Conservation (phyloP, 2,888 invertebrate species). For the Nymphalis polychloros region DNA sequence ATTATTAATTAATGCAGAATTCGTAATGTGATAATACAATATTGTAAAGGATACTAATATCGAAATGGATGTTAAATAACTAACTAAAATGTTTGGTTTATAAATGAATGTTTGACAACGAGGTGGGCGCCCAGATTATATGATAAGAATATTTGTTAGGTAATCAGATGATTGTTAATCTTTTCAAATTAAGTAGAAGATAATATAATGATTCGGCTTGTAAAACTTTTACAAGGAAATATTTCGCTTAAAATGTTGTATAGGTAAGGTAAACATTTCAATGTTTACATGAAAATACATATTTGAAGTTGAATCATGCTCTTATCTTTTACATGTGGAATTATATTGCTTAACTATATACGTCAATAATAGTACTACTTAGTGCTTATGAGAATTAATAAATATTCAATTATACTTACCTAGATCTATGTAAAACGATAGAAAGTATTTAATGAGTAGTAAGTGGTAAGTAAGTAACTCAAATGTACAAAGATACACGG, state of each 20-base stretch:
- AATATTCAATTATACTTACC: too few species aligned
- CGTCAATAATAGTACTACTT: too few species aligned
- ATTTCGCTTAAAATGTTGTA: neutral
- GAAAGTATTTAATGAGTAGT: too few species aligned
- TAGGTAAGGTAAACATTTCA: neutral
- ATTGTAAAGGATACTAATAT: neutral
- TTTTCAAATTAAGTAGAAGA: neutral
- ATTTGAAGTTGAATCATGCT: neutral
- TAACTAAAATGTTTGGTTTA: neutral
- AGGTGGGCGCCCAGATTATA: neutral
- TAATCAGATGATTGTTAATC: conserved; percentile 1
- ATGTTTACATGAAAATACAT: neutral
- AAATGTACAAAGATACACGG: too few species aligned
- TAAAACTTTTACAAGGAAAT: neutral
- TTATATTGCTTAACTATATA: too few species aligned
- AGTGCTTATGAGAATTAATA: too few species aligned
- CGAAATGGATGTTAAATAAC: neutral
- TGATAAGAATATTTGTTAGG: neutral
- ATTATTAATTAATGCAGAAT: neutral
- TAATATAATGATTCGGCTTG: neutral
- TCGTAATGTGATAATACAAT: neutral
- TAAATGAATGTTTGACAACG: neutral
- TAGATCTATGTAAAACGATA: too few species aligned
- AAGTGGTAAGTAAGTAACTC: too few species aligned
- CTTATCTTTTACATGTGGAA: too few species aligned